phyloP scores from a whole-genome alignment of 1,140 invertebrate species.

The Plectrocnemia conspersa region DNA sequence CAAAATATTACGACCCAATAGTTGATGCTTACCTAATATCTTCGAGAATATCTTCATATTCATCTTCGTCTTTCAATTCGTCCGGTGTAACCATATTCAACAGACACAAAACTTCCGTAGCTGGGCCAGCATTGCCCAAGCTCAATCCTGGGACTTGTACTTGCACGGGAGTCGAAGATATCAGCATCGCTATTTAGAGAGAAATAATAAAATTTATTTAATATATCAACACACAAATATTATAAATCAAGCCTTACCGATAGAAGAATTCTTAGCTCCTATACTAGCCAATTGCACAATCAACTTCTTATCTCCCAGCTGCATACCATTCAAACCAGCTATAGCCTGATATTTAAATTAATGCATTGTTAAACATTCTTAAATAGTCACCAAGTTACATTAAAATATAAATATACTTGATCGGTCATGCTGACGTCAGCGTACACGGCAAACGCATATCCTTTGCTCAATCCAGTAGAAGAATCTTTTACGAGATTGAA shows the following conservation, averaged over 20 bases:
- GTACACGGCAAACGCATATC: slow-evolving; percentile 99
- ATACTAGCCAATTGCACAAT: slow-evolving; percentile 96
- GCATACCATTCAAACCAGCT: slow-evolving; percentile 98
- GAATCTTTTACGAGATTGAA: slow-evolving; percentile 99
- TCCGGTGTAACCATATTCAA: slow-evolving; percentile 99
- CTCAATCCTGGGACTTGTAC: slow-evolving; percentile 91
- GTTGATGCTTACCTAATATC: slow-evolving; percentile 92
- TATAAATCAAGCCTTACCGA: slow-evolving; percentile 53
- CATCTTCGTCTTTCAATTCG: slow-evolving; percentile 96
- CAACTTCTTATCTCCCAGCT: slow-evolving; percentile 96
- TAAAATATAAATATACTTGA: slow-evolving; percentile 61
- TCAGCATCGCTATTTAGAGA: slow-evolving; percentile 22
- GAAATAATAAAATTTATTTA: neutral
- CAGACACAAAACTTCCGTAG: slow-evolving; percentile 95
- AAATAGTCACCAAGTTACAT: neutral
- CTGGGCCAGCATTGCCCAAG: slow-evolving; percentile 80
- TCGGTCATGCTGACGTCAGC: slow-evolving; percentile 95
- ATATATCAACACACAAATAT: neutral
- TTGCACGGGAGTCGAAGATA: slow-evolving; percentile 42
- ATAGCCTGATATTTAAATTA: slow-evolving; percentile 72
- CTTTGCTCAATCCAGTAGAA: slow-evolving; percentile 94
- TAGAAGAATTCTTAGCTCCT: slow-evolving; percentile 86
- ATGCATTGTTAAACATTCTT: slow-evolving; percentile 18
- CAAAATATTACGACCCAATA: too few relatives aligned
- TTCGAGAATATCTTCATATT: slow-evolving; percentile 98